Percentiles rank a stretch among this genome's conserved stretches.
These are phyloP conservation scores for Macquaria ambigua DNA, from an alignment of 2,113 vertebrate species.

Conservation along the genomic window DNA sequence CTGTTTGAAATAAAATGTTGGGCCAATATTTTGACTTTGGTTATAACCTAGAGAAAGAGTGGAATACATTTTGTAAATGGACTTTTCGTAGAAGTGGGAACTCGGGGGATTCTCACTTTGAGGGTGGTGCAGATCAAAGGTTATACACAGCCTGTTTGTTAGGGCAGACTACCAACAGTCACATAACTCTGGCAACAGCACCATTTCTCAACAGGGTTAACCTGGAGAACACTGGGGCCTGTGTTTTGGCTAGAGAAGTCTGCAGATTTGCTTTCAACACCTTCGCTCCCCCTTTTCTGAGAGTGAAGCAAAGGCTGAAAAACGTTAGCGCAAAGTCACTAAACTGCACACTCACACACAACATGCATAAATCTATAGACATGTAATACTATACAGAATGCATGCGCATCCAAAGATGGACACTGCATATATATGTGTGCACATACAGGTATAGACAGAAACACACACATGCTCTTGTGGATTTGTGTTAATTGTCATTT, in stretches of 20 bases:
- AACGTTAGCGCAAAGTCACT: slow-evolving; percentile 29
- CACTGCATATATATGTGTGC: background rate
- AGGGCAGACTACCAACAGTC: slow-evolving; percentile 77
- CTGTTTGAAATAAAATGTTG: slow-evolving; percentile 71
- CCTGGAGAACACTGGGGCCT: slow-evolving; percentile 77
- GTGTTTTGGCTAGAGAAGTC: slow-evolving; percentile 66
- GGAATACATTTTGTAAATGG: slow-evolving; percentile 68
- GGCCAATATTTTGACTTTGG: slow-evolving; percentile 60
- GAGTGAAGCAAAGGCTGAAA: slow-evolving; percentile 37
- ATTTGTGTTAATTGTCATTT: slow-evolving; percentile 72
- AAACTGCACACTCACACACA: slow-evolving; percentile 5
- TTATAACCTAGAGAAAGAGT: slow-evolving; percentile 60
- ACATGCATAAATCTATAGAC: background rate
- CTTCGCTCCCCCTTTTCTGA: slow-evolving; percentile 31
- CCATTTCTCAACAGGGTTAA: slow-evolving; percentile 69
- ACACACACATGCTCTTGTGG: slow-evolving; percentile 27
- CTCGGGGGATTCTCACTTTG: slow-evolving; percentile 62
- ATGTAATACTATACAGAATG: background rate
- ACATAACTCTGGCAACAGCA: slow-evolving; percentile 66
- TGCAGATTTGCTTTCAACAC: slow-evolving; percentile 76
- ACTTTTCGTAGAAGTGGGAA: slow-evolving; percentile 60
- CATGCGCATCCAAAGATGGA: background rate
- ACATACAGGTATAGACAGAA: slow-evolving; percentile 4
- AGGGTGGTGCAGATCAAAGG: slow-evolving; percentile 77
- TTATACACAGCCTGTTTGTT: slow-evolving; percentile 71